phyloP scores from a whole-genome alignment of 2,888 invertebrate genomes.

The Nyleta sp. region DNA sequence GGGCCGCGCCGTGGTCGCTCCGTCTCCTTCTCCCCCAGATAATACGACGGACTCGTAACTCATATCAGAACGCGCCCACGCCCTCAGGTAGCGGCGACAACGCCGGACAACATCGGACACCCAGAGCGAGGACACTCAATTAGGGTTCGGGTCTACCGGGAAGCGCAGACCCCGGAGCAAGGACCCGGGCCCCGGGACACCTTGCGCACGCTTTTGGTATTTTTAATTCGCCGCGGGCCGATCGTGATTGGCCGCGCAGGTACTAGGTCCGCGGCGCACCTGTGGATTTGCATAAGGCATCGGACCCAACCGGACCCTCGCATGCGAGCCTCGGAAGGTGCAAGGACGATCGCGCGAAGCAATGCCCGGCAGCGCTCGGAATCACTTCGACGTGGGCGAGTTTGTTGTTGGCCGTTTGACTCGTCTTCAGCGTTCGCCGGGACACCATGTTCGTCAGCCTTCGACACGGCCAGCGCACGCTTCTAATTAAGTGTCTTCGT shows the following conservation, averaged over 20 bases:
- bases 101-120: slow-evolving; percentile 81
- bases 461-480: slow-evolving; percentile 65
- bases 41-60: slow-evolving; percentile 82
- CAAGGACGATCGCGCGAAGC: slow-evolving; percentile 60
- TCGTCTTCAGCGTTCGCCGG: slow-evolving; percentile 54
- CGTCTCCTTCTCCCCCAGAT: slow-evolving; percentile 69
- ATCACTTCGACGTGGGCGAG: slow-evolving; percentile 61
- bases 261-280: slow-evolving; percentile 67
- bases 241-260: slow-evolving; percentile 68
- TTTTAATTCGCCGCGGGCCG: slow-evolving; percentile 57
- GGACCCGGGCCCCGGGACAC: slow-evolving; percentile 19
- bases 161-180: neutral
- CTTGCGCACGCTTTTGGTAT: slow-evolving; percentile 53
- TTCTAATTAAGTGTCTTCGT: slow-evolving; percentile 73
- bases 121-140: slow-evolving; percentile 82
- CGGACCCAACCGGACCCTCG: slow-evolving; percentile 48
- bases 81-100: slow-evolving; percentile 81
- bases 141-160: slow-evolving; percentile 71
- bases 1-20: slow-evolving; percentile 70
- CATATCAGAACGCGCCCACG: slow-evolving; percentile 81
- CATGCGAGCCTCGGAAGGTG: slow-evolving; percentile 44
- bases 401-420: slow-evolving; percentile 44
- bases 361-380: slow-evolving; percentile 33
- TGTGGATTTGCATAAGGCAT: slow-evolving; percentile 72
- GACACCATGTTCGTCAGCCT: slow-evolving; percentile 67